phyloP scores from a whole-genome alignment of 2,888 invertebrate species.

The Amphipoea lucens region DNA sequence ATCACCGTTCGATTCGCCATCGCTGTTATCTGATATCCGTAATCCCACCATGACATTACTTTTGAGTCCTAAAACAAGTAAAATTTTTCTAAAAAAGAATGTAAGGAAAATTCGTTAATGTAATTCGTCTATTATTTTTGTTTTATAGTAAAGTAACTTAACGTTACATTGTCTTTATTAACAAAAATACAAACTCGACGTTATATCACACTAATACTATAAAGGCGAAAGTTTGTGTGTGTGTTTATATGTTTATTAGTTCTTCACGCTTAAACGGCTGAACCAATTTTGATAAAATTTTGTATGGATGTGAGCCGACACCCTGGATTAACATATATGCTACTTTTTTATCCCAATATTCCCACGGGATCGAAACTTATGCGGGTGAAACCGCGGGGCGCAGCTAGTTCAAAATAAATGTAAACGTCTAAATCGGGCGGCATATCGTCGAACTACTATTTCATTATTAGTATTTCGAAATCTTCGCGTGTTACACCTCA shows the following conservation, averaged over 20 bases:
- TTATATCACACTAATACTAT: not conserved
- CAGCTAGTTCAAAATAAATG: not conserved
- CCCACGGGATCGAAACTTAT: too few species aligned
- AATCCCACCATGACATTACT: slow-evolving; percentile 99
- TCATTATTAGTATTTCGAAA: too few species aligned
- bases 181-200: not conserved
- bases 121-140: too few species aligned
- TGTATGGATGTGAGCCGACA: too few species aligned
- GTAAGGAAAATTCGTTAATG: not conserved
- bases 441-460: not conserved
- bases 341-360: too few species aligned
- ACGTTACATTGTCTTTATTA: not conserved
- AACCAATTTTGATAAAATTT: too few species aligned
- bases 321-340: too few species aligned
- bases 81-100: not conserved
- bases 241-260: too few species aligned
- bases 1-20: slow-evolving; percentile 99
- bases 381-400: too few species aligned
- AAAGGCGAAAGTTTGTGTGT: too few species aligned
- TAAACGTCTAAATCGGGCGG: not conserved
- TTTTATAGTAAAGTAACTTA: too few species aligned
- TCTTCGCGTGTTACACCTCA: not conserved
- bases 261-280: too few species aligned
- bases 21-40: slow-evolving; percentile 99
- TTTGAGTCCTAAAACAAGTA: slow-evolving; percentile 93